Conservation (phyloP, 2,888 invertebrate species). For the Tromatobia lineatoria region DNA sequence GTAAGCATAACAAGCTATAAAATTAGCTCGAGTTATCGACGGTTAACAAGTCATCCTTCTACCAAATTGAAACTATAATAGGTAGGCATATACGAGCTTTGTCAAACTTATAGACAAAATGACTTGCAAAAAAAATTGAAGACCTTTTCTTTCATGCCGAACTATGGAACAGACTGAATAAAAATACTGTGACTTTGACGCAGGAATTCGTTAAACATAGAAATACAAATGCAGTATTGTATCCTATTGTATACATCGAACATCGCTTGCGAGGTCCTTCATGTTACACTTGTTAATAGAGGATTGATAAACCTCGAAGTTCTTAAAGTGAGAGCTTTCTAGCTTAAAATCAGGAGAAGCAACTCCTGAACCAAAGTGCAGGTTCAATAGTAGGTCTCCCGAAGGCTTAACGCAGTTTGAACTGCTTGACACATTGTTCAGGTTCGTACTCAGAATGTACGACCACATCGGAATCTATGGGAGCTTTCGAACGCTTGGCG, state of each 20-base stretch:
- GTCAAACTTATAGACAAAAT: too few relatives aligned
- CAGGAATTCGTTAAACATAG: neutral
- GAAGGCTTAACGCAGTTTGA: constrained; percentile 20
- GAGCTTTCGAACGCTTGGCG: constrained; percentile 24
- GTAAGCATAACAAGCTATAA: too few relatives aligned
- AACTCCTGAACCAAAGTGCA: neutral
- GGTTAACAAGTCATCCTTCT: too few relatives aligned
- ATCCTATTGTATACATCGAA: neutral
- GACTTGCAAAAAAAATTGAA: too few relatives aligned
- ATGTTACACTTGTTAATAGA: neutral
- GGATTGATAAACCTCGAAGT: neutral
- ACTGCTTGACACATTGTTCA: constrained; percentile 31
- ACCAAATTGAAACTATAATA: too few relatives aligned
- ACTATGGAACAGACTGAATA: neutral
- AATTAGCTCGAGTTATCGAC: too few relatives aligned
- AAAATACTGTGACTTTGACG: neutral
- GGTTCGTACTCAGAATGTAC: constrained; percentile 27
- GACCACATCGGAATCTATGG: constrained; percentile 32
- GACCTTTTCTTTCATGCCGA: too few relatives aligned
- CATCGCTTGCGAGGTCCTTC: neutral
- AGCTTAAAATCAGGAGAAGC: neutral
- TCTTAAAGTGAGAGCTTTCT: neutral
- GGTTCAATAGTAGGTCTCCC: constrained; percentile 15
- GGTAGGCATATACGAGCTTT: too few relatives aligned
- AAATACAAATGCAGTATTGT: neutral